Percentiles rank a stretch among this genome's conserved stretches.
phyloP scores from a whole-genome alignment of 2,888 invertebrate genomes.

The Schizaphis graminum region DNA sequence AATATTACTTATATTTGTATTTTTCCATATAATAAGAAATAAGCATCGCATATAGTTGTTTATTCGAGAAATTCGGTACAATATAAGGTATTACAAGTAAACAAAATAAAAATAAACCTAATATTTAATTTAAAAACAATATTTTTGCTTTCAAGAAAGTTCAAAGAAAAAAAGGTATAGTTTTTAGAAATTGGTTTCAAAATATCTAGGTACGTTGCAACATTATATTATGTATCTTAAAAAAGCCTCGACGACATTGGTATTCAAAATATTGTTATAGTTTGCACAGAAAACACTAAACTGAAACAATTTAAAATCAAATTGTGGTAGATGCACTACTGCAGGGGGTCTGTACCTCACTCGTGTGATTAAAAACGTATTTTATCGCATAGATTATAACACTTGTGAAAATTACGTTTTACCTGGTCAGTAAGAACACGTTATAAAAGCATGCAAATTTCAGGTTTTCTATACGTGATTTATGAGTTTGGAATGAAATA shows the following conservation, averaged over 20 bases:
- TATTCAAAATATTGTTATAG: neutral
- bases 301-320: neutral
- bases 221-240: neutral
- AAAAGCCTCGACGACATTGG: neutral
- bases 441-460: neutral
- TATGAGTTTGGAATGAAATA: neutral
- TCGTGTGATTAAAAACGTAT: neutral
- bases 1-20: neutral
- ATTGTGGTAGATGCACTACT: neutral
- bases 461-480: neutral
- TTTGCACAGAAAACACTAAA: neutral
- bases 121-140: slow-evolving; percentile 21
- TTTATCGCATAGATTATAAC: neutral
- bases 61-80: neutral
- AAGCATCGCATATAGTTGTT: neutral
- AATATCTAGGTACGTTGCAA: neutral
- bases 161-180: neutral
- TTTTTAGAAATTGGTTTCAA: neutral
- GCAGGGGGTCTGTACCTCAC: neutral
- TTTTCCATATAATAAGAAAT: neutral
- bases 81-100: neutral
- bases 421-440: neutral
- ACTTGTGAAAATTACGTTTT: neutral
- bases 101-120: neutral
- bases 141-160: slow-evolving; percentile 8